These are phyloP conservation scores for Telmatochromis brichardi DNA, from an alignment of 2,113 vertebrate species.

Conservation along the genomic window DNA sequence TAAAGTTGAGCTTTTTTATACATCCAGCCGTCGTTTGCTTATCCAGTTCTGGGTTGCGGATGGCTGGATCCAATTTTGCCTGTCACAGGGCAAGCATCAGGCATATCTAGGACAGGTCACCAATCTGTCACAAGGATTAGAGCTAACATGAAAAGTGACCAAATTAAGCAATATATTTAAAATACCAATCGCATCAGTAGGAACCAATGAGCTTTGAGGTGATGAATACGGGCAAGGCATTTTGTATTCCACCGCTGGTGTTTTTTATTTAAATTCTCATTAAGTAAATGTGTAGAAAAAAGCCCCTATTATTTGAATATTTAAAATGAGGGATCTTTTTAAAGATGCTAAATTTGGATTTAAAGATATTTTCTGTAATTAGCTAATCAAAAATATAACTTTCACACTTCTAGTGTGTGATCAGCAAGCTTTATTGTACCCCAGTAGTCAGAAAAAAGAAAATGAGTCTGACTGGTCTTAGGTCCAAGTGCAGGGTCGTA, in stretches of 20 bases:
- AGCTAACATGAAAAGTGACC: neutral
- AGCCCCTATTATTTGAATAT: neutral
- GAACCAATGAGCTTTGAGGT: neutral
- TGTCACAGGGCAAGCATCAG: neutral
- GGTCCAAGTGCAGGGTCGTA: neutral
- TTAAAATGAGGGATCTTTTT: neutral
- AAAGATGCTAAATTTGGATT: neutral
- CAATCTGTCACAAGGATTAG: neutral
- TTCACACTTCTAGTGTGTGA: neutral
- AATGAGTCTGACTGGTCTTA: neutral
- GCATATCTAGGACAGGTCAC: neutral
- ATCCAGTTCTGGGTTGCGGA: neutral
- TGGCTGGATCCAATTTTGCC: neutral
- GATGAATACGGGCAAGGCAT: neutral
- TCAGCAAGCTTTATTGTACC: neutral
- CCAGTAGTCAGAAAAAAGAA: neutral
- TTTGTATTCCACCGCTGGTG: neutral
- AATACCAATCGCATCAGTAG: neutral
- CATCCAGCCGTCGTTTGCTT: neutral
- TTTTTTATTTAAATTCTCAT: neutral
- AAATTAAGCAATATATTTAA: neutral
- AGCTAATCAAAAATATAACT: neutral
- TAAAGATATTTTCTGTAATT: neutral
- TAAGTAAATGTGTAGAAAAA: neutral
- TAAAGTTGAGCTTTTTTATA: neutral